Conservation (phyloP, 2,888 invertebrate species). For the Pinctada fucata region DNA sequence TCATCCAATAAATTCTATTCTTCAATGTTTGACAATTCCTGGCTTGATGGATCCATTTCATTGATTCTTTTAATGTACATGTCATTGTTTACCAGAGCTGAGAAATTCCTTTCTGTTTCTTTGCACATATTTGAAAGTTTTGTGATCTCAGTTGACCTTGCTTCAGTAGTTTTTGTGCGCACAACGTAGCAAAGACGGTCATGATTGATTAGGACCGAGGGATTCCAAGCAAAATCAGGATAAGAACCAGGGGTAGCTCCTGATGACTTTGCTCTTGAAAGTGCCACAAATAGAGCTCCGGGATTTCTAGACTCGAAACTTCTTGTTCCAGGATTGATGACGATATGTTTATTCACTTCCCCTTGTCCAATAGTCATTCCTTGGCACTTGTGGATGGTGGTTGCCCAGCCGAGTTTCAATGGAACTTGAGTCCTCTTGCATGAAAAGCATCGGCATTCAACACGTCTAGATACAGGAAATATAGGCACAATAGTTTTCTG, state of each 20-base stretch:
- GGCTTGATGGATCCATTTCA: neutral
- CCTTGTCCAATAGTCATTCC: conserved; percentile 54
- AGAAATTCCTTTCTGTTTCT: neutral
- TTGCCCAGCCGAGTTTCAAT: conserved; percentile 48
- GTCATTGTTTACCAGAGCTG: neutral
- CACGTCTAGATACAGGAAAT: conserved; percentile 43
- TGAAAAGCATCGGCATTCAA: conserved; percentile 44
- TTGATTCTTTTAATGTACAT: neutral
- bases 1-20: too few relatives aligned
- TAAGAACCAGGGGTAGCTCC: conserved; percentile 23
- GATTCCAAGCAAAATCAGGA: conserved; percentile 51
- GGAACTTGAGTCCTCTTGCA: conserved; percentile 48
- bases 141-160: conserved; percentile 23
- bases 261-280: conserved; percentile 48
- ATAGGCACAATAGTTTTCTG: conserved; percentile 47
- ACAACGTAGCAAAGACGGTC: conserved; percentile 44
- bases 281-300: conserved; percentile 50
- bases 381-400: conserved; percentile 52
- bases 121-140: conserved; percentile 2
- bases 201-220: conserved; percentile 40
- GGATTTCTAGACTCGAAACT: conserved; percentile 45
- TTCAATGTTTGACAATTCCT: too few relatives aligned
- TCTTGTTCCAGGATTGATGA: conserved; percentile 46
- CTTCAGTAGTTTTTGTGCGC: conserved; percentile 20
- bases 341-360: conserved; percentile 44